Evolutionary conservation across 2,797 vertebrate species (phyloP), one percentile per base, ranked within the genome.

Genomic region (Sebastes reedi): DNA sequence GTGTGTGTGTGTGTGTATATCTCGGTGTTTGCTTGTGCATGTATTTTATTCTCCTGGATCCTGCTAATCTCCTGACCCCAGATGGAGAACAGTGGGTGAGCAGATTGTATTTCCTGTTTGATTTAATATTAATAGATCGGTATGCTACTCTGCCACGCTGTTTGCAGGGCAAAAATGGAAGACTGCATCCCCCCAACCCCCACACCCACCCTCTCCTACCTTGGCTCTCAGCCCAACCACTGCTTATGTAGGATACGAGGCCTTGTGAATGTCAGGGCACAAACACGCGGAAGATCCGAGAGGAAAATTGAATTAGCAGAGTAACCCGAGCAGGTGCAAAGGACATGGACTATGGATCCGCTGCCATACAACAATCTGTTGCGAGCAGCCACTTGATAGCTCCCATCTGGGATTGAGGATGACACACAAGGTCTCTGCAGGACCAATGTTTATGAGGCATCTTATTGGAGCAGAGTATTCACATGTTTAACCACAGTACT

Each of bases 121-220:
- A 94, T 95, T 92, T 82, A 88, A 94, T 94, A 92, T 91, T 84
- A 83, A 93, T 94, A 91, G 90, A 94, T 91, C 20, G 3, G 71
- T 77, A 68, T 89, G 81, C 80, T 86, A 54, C 79, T 69, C 72
- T 69, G 81, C 80, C 77, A 75, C 71, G 74, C 52, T 80, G 66
- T 77, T 67, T 60, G 27, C 72, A 64, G 46, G 68, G 71, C 20
- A 80, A 65, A 82, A 81, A 70, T 3, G 10, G 55, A 84, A 71
- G 56, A 72, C 27, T 39, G 16, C 10, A 14, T 3, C 67, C 16
- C 32, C 27, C 7, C 30, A 32, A 12, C 32, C 8, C 27, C 6
- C 30, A 32, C 22, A 13, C 8, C 34, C 8, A 6, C 8, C 30
- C 29, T 67, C 61, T 29, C 14, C 22, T 14, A 34, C 32, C 72